Base-by-base conservation (phyloP, 2,888 invertebrate genomes). In the Myopa tessellatipennis region DNA sequence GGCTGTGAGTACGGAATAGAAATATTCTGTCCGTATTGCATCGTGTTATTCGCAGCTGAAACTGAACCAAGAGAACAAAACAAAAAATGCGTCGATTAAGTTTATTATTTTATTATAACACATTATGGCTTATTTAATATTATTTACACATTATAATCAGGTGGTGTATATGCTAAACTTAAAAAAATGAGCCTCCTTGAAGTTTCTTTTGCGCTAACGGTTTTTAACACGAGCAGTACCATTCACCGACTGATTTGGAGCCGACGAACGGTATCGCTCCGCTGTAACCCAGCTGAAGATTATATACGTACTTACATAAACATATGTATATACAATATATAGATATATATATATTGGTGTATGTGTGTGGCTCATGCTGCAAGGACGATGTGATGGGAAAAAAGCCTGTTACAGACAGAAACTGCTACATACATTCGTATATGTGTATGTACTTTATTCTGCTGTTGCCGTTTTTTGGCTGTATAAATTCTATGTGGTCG, bases 21-120 rank as follows among this genome's bases (percentile, higher is more conserved):
- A 80, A 90, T 89, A 86, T 90, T 90, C 79, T 90, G 90, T 79
- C 90, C 89, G 85, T 90, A 90, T 86, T 90, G 90, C 89, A 90
- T 87, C 78, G 83, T 85, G 80, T 88, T 87, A 82, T 89, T 90
- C 80, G 88, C 88, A 78, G 89, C 89, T 85, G 86, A 85, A 88
- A 89, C 85, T 85, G 83, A 67, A 84, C 10, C 8, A 34, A 52
- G 7, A 60, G 36, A 45, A 36, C 26, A 8, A 36, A 36, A 36
- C 6, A 45, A 10, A 14, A 69, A 50, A 26, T 52, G 10, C n/a
- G 5, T 18, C n/a, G 12, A 12, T 50, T 55, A n/a, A 58, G 2
- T 65, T 38, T 36, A 12, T 34, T 38, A 65, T 16, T 65, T 63
- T 34, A 63, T 12, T 65, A 65, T 65, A 26, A 14, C 65, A 65